Base-by-base conservation (phyloP, 2,888 invertebrate genomes). In the Pardosa pseudoannulata region DNA sequence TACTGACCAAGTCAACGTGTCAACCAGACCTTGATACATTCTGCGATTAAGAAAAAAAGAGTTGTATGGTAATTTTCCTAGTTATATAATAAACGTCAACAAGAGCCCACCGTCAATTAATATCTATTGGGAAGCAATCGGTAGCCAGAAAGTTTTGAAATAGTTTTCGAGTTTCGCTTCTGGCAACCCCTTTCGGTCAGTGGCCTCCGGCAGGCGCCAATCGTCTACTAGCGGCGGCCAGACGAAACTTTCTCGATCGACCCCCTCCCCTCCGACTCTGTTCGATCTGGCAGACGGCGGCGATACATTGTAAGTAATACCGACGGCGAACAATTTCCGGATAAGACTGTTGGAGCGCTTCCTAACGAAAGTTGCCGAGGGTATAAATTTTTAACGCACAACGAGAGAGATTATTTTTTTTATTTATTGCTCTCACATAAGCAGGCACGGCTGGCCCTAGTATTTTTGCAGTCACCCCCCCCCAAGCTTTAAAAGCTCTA, bases 161-260 rank as follows among this genome's bases (percentile, higher is more conserved):
- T 72, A 56, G 72, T 72, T 72, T 72, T 72, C 31, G 56, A 71
- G 23, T 19, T 70, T 36, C 29, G 29, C 19, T 50, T 31, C 62
- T 56, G 74, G 81, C 82, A 82, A 76, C 82, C 82, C 82, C 76
- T 82, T 36, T 65, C 41, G 82, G 82, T 83, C 82, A 76, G 82
- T 83, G 82, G 70, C 82, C 82, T 76, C 29, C 29, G 13, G 64
- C 9, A 13, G 83, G 83, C 83, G 83, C 83, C 83, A 72, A 71
- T 41, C 82, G 46, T 41, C 76, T 65, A 32, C 31, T 41, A 36
- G 39, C n/a, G 46, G 46, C 31, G 70, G 41, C 76, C 65, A 83
- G 76, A 75, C 70, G 13, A 75, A 80, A 73, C 67, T 74, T 74
- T 68, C 28, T 46, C 19, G 27, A 31, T 39, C 31, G 31, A 23